Evolutionary conservation across 2,888 invertebrate species (phyloP).

Genomic region (Temnothorax unifasciatus): DNA sequence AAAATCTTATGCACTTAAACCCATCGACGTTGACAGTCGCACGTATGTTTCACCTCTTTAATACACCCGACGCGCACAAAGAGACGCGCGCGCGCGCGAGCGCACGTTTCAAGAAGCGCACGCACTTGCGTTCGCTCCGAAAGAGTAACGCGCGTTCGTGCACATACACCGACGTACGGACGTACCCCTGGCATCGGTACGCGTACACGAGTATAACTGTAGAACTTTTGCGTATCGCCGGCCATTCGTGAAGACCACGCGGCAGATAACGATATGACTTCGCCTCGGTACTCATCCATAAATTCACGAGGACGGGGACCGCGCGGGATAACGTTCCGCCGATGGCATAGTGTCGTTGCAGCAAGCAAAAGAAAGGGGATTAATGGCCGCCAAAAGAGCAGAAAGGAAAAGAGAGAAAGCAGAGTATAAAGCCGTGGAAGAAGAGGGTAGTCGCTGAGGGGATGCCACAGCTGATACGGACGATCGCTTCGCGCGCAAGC

Average conservation of each 20-base stretch:
- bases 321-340: conserved; percentile 54
- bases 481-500: conserved; percentile 82
- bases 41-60: conserved; percentile 37
- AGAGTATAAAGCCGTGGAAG: conserved; percentile 27
- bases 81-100: background rate
- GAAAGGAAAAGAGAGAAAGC: conserved; percentile 5
- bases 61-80: conserved; percentile 13
- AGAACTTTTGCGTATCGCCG: conserved; percentile 48
- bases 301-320: conserved; percentile 60
- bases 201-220: conserved; percentile 20
- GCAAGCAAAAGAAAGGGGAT: conserved; percentile 57
- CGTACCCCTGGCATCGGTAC: background rate
- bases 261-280: conserved; percentile 69
- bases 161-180: background rate
- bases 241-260: conserved; percentile 49
- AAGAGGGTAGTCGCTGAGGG: conserved; percentile 59
- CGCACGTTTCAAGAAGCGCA: background rate
- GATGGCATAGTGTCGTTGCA: conserved; percentile 53
- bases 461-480: conserved; percentile 80
- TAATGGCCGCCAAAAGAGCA: conserved; percentile 49
- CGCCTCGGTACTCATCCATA: conserved; percentile 58
- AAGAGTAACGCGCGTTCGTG: conserved; percentile 24
- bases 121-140: conserved; percentile 28
- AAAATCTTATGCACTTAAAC: conserved; percentile 62
- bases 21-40: conserved; percentile 61